phyloP scores from a whole-genome alignment of 2,797 vertebrate genomes.

The Varecia variegata region DNA sequence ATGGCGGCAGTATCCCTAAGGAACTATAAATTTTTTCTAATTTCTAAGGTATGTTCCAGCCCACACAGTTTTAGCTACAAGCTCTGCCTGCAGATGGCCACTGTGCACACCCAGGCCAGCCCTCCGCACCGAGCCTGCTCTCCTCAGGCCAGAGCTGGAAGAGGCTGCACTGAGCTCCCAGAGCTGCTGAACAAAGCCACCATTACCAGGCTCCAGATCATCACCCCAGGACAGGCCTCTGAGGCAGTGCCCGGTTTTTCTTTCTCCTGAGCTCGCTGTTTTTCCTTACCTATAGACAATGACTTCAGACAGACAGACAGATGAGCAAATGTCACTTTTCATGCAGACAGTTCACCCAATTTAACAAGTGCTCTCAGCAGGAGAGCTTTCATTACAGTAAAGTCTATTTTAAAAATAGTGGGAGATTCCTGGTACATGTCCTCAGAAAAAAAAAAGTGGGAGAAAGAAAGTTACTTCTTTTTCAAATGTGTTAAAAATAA shows the following conservation, averaged over 20 bases:
- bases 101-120: neutral
- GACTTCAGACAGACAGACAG: neutral
- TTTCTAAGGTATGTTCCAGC: neutral
- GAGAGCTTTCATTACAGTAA: constrained; percentile 41
- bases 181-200: neutral
- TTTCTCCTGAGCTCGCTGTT: neutral
- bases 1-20: neutral
- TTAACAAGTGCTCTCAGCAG: neutral
- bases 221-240: neutral
- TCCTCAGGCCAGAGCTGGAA: too few species aligned
- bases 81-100: neutral
- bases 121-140: neutral
- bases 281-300: neutral
- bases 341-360: neutral
- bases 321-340: constrained; percentile 16
- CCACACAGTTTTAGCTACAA: neutral
- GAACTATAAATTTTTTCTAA: neutral
- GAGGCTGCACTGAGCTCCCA: neutral
- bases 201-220: fast-evolving
- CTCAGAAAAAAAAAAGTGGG: neutral
- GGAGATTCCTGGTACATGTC: neutral
- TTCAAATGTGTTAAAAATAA: neutral
- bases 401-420: constrained; percentile 53
- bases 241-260: neutral
- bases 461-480: constrained; percentile 61